Evolutionary conservation across 2,113 vertebrate genomes (phyloP).

Genomic region (Pristiophorus japonicus): DNA sequence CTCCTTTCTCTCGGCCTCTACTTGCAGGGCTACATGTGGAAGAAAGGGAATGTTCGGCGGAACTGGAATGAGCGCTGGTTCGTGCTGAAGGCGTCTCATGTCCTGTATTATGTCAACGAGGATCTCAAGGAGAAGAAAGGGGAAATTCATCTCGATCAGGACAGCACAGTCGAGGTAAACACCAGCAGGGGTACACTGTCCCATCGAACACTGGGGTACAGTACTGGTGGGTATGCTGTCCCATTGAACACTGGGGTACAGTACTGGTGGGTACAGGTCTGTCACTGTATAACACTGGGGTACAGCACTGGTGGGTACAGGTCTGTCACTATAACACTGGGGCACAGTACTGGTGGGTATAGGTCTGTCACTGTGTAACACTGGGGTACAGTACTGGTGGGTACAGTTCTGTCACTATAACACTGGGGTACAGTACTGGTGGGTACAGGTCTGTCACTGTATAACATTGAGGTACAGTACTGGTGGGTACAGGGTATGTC

Average conservation of each 20-base stretch:
- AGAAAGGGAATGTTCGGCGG: constrained; percentile 63
- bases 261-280: not conserved
- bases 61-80: constrained; percentile 75
- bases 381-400: not conserved
- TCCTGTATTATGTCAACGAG: constrained; percentile 60
- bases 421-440: not conserved
- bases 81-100: constrained; percentile 56
- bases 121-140: constrained; percentile 64
- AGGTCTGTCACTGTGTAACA: not conserved
- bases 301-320: too few relatives aligned
- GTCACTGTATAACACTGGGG: too few relatives aligned
- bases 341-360: too few relatives aligned
- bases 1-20: not conserved
- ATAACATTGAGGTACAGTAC: too few relatives aligned
- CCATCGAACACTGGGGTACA: not conserved
- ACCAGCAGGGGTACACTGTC: not conserved
- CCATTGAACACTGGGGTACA: not conserved
- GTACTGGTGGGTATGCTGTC: not conserved
- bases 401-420: too few relatives aligned
- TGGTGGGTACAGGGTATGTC: too few relatives aligned
- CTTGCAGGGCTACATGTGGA: constrained; percentile 66
- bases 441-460: too few relatives aligned
- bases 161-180: constrained; percentile 57
- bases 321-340: too few relatives aligned
- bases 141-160: constrained; percentile 59